A percentile compares a stretch with the other conserved stretches of the same genome.
phyloP scores from a whole-genome alignment of 2,888 invertebrate species.

The Rotaria socialis region DNA sequence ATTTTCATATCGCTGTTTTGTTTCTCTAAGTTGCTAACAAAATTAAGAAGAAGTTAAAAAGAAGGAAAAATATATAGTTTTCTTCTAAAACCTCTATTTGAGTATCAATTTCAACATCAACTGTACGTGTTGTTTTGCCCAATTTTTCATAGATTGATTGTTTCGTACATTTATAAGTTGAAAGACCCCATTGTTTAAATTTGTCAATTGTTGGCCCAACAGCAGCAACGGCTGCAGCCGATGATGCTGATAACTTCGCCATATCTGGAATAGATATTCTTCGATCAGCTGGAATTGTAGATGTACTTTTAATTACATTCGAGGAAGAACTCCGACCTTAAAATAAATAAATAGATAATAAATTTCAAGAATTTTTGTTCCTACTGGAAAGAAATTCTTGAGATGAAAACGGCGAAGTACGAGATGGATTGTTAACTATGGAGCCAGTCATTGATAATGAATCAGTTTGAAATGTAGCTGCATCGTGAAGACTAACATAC shows the following conservation, averaged over 20 bases:
- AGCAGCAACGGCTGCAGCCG: not conserved
- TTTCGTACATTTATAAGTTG: conserved; percentile 94
- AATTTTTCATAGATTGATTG: conserved; percentile 91
- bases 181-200: conserved; percentile 83
- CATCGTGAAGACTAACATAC: not conserved
- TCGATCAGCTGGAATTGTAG: not conserved
- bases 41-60: not conserved
- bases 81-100: conserved; percentile 71
- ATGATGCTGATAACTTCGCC: not conserved
- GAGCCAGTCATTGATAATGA: not conserved
- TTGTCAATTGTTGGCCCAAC: conserved; percentile 38
- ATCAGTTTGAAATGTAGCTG: not conserved
- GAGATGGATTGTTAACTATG: not conserved
- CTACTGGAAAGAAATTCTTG: not conserved
- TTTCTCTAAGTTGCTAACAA: conserved; percentile 66
- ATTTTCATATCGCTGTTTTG: conserved; percentile 76
- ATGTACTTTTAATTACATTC: not conserved
- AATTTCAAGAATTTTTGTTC: not conserved
- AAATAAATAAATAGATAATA: not conserved
- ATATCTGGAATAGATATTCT: conserved; percentile 21
- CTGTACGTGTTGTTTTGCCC: conserved; percentile 67
- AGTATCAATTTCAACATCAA: conserved; percentile 76
- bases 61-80: not conserved
- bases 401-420: not conserved
- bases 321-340: not conserved